Conservation (phyloP, 1,140 invertebrate genomes). For the Triops cancriformis region DNA sequence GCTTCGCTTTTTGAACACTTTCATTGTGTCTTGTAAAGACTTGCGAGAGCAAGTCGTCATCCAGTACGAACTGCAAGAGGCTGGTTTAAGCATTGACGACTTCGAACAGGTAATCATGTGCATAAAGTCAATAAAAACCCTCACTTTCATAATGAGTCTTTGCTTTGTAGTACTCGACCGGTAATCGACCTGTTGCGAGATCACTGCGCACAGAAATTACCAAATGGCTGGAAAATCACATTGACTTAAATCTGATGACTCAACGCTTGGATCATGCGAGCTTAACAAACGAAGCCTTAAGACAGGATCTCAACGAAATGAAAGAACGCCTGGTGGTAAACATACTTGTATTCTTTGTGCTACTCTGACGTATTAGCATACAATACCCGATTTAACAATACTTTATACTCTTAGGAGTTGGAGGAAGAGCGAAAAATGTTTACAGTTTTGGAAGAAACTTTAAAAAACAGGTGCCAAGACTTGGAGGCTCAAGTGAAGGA, state of each 20-base stretch:
- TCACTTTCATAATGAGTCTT: not conserved
- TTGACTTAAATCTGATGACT: slow-evolving; percentile 16
- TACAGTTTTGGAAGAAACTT: not conserved
- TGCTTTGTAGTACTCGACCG: slow-evolving; percentile 13
- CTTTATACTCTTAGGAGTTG: not conserved
- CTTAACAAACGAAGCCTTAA: slow-evolving; percentile 25
- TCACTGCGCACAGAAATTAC: slow-evolving; percentile 19
- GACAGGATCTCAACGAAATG: slow-evolving; percentile 18
- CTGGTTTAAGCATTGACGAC: slow-evolving; percentile 21
- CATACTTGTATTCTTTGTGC: no score
- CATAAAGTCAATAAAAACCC: not conserved
- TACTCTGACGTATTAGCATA: not conserved
- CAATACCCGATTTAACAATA: not conserved
- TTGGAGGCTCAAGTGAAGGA: not conserved
- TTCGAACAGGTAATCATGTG: slow-evolving; percentile 14
- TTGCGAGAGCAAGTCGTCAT: slow-evolving; percentile 26
- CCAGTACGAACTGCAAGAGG: slow-evolving; percentile 25
- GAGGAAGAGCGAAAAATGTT: not conserved
- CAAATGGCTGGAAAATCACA: slow-evolving; percentile 21
- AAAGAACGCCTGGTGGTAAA: slow-evolving; percentile 18
- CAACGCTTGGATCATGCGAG: slow-evolving; percentile 22
- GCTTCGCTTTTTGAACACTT: slow-evolving; percentile 23
- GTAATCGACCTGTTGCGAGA: slow-evolving; percentile 18
- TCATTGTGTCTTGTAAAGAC: slow-evolving; percentile 18
- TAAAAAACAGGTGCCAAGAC: not conserved